These are phyloP conservation scores for Ennomos fuscantarius DNA, from an alignment of 2,888 invertebrate species.

Conservation along the genomic window DNA sequence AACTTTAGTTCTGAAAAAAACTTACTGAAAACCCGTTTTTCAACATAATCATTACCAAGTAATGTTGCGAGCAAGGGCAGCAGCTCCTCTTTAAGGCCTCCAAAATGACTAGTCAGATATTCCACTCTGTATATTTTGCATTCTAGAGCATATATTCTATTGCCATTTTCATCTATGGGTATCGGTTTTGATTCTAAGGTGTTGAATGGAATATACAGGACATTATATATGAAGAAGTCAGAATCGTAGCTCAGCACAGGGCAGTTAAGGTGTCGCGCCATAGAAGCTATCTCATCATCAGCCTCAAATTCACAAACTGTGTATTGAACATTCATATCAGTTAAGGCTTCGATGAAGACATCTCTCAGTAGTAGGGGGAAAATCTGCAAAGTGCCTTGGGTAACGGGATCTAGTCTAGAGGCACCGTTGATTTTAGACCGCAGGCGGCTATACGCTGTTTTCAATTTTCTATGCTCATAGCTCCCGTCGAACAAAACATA, in stretches of 20 bases:
- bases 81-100: constrained; percentile 87
- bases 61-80: constrained; percentile 93
- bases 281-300: constrained; percentile 93
- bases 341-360: constrained; percentile 89
- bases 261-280: constrained; percentile 91
- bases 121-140: constrained; percentile 91
- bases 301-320: constrained; percentile 95
- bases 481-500: constrained; percentile 93
- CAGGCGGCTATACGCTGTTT: constrained; percentile 86
- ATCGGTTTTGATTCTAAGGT: constrained; percentile 84
- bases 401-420: constrained; percentile 82
- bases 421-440: constrained; percentile 86
- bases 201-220: constrained; percentile 91
- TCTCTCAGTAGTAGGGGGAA: constrained; percentile 91
- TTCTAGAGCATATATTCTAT: constrained; percentile 74
- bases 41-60: constrained; percentile 95
- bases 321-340: constrained; percentile 87
- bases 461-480: constrained; percentile 88
- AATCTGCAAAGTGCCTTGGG: constrained; percentile 83
- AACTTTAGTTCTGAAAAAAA: constrained; percentile 89
- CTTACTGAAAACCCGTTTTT: constrained; percentile 86
- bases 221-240: constrained; percentile 96
- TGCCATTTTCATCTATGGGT: constrained; percentile 52
- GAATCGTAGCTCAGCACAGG: constrained; percentile 97
- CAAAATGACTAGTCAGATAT: constrained; percentile 87